phyloP scores from a whole-genome alignment of 2,113 vertebrate species.

The Anhinga anhinga region DNA sequence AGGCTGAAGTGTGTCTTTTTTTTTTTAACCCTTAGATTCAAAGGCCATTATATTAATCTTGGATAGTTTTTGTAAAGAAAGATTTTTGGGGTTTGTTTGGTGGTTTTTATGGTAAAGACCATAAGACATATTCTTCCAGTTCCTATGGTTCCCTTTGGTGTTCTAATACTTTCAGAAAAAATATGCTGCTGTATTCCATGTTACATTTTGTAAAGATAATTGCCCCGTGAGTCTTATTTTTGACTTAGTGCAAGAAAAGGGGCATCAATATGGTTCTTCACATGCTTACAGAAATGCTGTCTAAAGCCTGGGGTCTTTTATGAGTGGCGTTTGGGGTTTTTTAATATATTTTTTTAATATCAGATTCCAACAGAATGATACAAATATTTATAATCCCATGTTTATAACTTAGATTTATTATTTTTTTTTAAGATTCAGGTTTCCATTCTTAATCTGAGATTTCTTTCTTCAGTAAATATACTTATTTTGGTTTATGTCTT shows the following conservation, averaged over 20 bases:
- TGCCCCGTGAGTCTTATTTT: neutral
- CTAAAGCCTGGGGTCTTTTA: neutral
- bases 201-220: neutral
- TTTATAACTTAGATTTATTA: neutral
- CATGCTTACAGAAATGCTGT: fast-evolving
- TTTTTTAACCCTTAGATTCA: neutral
- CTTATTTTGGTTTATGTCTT: neutral
- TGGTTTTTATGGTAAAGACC: neutral
- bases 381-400: neutral
- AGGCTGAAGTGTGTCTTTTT: neutral
- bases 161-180: neutral
- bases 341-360: neutral
- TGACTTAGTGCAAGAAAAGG: neutral
- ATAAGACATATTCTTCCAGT: fast-evolving
- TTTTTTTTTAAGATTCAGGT: neutral
- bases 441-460: neutral
- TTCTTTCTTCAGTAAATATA: neutral
- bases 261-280: neutral
- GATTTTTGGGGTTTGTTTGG: neutral
- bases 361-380: neutral
- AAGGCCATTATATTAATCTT: neutral
- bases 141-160: neutral
- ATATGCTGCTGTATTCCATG: neutral
- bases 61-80: neutral
- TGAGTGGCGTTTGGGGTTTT: neutral